phyloP scores from a whole-genome alignment of 53 echinoderm and acorn worm species.

The Echinarachnius parma region DNA sequence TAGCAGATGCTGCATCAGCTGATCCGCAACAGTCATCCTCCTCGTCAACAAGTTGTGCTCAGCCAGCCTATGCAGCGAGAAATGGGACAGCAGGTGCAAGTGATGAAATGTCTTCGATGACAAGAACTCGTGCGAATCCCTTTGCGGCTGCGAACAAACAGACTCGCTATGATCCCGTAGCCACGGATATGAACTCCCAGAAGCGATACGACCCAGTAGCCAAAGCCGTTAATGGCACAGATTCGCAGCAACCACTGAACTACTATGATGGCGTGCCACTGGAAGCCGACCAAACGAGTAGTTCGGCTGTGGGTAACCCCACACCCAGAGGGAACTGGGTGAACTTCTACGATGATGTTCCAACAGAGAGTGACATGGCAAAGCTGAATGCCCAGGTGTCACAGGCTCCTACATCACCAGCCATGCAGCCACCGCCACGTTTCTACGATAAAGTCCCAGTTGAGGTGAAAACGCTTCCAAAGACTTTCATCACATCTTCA shows the following conservation, averaged over 20 bases:
- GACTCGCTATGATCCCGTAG: not conserved
- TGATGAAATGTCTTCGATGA: not conserved
- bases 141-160: constrained; percentile 3
- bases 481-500: too few species aligned
- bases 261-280: constrained; percentile 62
- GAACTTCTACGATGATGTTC: constrained; percentile 89
- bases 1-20: not conserved
- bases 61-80: too few species aligned
- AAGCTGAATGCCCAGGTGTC: constrained; percentile 7
- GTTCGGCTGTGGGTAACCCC: not conserved
- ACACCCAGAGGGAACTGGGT: constrained; percentile 63
- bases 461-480: constrained; percentile 4
- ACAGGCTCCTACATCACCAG: too few species aligned
- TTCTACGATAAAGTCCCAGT: constrained; percentile 33
- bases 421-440: too few species aligned
- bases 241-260: not conserved
- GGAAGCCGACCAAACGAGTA: constrained; percentile 17
- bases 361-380: constrained; percentile 45
- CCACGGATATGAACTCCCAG: not conserved
- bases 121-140: constrained; percentile 16
- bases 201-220: not conserved
- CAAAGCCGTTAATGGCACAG: not conserved
- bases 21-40: not conserved
- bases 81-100: too few species aligned
- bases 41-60: too few species aligned